phyloP scores from a whole-genome alignment of 1,140 invertebrate species.

The Rhynchophorus ferrugineus region DNA sequence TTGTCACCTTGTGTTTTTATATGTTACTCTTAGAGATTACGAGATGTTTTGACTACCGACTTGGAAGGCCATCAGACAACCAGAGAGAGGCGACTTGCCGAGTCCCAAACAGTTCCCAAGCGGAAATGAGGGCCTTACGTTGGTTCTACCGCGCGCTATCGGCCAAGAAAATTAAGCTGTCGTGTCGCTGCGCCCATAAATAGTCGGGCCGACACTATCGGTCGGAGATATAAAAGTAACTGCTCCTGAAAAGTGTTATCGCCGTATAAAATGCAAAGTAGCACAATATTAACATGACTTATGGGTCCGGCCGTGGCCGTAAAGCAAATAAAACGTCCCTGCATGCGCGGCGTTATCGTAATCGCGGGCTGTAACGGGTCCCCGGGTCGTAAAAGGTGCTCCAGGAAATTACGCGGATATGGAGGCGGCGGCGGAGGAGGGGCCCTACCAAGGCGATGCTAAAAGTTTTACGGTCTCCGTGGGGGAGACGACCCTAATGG shows the following conservation, averaged over 20 bases:
- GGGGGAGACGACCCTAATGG: too few species aligned
- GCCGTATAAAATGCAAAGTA: slow-evolving; percentile 19
- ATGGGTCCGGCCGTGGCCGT: slow-evolving; percentile 27
- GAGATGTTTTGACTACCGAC: too few species aligned
- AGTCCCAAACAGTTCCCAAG: too few species aligned
- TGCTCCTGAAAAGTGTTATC: slow-evolving; percentile 20
- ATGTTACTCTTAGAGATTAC: too few species aligned
- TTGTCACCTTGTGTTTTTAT: too few species aligned
- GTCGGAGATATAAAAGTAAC: slow-evolving; percentile 10
- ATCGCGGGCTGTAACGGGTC: slow-evolving; percentile 10
- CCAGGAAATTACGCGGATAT: slow-evolving; percentile 18
- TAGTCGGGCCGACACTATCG: neutral
- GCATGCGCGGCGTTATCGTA: slow-evolving; percentile 23
- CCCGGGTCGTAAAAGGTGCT: slow-evolving; percentile 15
- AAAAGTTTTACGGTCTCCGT: too few species aligned
- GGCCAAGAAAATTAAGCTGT: slow-evolving; percentile 8
- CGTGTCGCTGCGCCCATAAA: neutral
- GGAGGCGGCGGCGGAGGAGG: neutral
- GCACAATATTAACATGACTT: slow-evolving; percentile 31
- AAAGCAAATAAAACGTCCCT: slow-evolving; percentile 29
- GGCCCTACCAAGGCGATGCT: too few species aligned
- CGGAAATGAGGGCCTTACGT: too few species aligned
- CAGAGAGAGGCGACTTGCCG: too few species aligned
- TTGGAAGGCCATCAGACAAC: too few species aligned
- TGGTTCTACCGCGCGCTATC: too few species aligned